Evolutionary conservation across 2,797 vertebrate genomes (phyloP).

Genomic region (Rhadinocentrus ornatus): DNA sequence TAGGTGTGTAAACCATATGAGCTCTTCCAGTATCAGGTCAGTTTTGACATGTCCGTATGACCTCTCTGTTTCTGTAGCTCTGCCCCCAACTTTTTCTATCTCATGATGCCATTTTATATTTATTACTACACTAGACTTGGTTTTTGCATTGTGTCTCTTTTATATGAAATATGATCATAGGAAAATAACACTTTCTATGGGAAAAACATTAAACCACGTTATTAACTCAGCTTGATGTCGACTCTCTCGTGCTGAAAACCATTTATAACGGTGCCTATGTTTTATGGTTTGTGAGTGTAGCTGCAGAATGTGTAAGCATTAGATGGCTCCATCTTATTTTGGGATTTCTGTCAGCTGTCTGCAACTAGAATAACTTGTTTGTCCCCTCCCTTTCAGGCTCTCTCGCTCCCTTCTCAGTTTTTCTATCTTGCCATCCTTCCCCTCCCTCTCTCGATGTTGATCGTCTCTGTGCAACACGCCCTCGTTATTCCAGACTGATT

Average conservation of each 20-base stretch:
- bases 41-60: constrained; percentile 47
- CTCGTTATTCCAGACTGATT: constrained; percentile 40
- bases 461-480: constrained; percentile 50
- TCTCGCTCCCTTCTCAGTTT: constrained; percentile 38
- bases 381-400: constrained; percentile 42
- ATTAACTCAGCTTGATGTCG: constrained; percentile 41
- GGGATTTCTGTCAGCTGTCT: constrained; percentile 79
- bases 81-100: constrained; percentile 51
- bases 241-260: constrained; percentile 32
- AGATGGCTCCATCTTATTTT: constrained; percentile 76
- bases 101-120: constrained; percentile 76
- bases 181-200: constrained; percentile 63
- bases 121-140: constrained; percentile 72
- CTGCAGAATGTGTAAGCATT: constrained; percentile 64
- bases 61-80: constrained; percentile 27
- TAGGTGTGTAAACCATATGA: constrained; percentile 68
- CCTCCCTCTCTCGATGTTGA: constrained; percentile 27
- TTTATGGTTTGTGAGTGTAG: constrained; percentile 73
- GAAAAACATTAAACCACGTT: constrained; percentile 77
- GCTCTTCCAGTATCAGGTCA: constrained; percentile 66
- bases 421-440: constrained; percentile 47
- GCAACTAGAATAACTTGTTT: constrained; percentile 82
- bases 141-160: constrained; percentile 74
- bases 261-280: constrained; percentile 38
- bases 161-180: constrained; percentile 71